Evolutionary conservation across 2,113 vertebrate genomes (phyloP).

Genomic region (Callorhinus ursinus): DNA sequence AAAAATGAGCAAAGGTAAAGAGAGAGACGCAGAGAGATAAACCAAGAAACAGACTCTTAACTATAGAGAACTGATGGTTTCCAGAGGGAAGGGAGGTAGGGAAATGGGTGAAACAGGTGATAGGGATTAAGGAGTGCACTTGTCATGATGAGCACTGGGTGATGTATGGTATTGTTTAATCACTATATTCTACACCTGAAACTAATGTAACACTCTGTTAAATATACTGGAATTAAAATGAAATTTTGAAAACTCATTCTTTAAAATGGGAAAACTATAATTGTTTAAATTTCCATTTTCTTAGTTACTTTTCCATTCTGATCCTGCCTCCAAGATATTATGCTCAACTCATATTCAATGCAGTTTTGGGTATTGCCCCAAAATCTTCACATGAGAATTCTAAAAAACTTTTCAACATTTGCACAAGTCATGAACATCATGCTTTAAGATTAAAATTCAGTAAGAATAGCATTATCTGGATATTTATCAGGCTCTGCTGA

Average conservation of each 20-base stretch:
- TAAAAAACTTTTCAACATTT: background rate
- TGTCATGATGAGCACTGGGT: background rate
- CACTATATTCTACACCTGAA: background rate
- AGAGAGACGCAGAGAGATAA: background rate
- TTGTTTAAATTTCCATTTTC: background rate
- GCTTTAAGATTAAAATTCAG: background rate
- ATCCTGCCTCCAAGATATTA: background rate
- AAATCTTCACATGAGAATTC: background rate
- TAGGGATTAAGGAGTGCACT: background rate
- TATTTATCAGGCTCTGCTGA: no score
- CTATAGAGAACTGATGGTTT: background rate
- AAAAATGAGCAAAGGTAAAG: background rate
- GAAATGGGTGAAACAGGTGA: background rate
- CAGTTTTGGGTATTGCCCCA: background rate
- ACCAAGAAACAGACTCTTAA: background rate
- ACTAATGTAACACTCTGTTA: background rate
- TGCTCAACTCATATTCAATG: background rate
- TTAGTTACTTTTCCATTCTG: background rate
- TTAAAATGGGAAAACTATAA: background rate
- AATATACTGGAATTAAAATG: background rate
- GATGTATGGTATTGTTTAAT: background rate
- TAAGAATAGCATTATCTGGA: fast-evolving
- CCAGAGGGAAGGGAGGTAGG: background rate
- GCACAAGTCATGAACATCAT: background rate
- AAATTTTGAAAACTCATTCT: background rate